These are phyloP conservation scores for Melanargia galathea DNA, from an alignment of 2,888 invertebrate species.

Conservation along the genomic window DNA sequence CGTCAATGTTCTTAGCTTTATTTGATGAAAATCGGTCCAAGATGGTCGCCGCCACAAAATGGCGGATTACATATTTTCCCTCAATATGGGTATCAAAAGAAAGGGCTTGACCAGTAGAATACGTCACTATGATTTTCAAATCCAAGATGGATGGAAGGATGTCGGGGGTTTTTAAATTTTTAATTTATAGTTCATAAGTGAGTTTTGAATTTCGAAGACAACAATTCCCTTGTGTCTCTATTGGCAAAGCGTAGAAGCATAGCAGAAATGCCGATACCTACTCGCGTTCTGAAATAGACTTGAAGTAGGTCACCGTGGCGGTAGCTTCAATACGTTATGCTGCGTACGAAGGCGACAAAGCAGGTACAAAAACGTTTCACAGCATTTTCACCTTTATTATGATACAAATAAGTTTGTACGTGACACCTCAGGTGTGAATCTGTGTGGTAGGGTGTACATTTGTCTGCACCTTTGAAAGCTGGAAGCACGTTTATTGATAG, in stretches of 20 bases:
- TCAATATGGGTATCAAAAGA: too few relatives aligned
- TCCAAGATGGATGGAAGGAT: too few relatives aligned
- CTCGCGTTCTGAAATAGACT: constrained; percentile 25
- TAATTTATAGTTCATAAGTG: constrained; percentile 9
- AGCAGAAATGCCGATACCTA: constrained; percentile 21
- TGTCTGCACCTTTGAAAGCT: constrained; percentile 25
- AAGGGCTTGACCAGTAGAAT: too few relatives aligned
- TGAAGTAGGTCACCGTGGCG: constrained; percentile 21
- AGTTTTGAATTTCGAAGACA: background rate
- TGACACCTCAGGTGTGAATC: background rate
- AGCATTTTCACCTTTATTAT: constrained; percentile 4
- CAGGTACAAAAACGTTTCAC: background rate
- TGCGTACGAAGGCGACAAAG: constrained; percentile 12
- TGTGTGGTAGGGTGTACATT: constrained; percentile 12
- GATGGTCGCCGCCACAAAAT: too few relatives aligned
- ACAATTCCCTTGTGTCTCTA: constrained; percentile 11
- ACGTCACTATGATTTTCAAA: too few relatives aligned
- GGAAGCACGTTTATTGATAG: constrained; percentile 22
- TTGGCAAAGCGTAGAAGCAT: constrained; percentile 18
- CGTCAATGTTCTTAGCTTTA: too few relatives aligned
- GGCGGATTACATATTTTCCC: too few relatives aligned
- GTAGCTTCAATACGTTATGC: constrained; percentile 15
- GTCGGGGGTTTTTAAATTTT: too few relatives aligned
- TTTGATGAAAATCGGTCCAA: too few relatives aligned
- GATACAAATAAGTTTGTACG: background rate